These are phyloP conservation scores for Dolichoris vasculosae DNA, from an alignment of 1,140 invertebrate genomes.

Conservation along the genomic window DNA sequence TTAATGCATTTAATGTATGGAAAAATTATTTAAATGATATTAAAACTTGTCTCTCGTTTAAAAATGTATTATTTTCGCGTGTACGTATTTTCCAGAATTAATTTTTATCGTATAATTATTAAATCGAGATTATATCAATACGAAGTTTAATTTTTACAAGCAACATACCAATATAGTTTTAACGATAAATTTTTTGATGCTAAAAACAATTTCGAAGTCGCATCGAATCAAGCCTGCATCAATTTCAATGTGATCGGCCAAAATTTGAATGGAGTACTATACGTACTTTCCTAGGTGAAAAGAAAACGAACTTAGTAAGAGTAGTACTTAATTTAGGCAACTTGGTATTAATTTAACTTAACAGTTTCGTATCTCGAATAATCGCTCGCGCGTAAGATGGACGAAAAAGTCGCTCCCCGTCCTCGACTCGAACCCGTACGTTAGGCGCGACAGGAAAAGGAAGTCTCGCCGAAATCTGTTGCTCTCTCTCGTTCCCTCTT, in stretches of 20 bases:
- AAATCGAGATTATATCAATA: background rate
- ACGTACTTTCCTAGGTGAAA: too few species aligned
- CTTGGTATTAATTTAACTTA: too few species aligned
- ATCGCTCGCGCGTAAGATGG: background rate
- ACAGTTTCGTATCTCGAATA: background rate
- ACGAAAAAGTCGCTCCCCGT: background rate
- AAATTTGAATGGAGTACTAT: too few species aligned
- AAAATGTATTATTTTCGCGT: background rate
- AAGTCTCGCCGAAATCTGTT: conserved; percentile 31
- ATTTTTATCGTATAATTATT: background rate
- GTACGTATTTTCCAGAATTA: background rate
- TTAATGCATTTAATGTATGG: background rate
- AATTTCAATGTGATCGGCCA: too few species aligned
- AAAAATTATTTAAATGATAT: background rate
- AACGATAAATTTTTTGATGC: too few species aligned
- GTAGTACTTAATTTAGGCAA: too few species aligned
- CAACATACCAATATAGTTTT: too few species aligned
- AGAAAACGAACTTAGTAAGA: too few species aligned
- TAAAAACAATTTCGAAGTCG: too few species aligned
- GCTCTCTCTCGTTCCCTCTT: background rate
- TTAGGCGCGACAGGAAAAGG: conserved; percentile 29
- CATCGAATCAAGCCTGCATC: too few species aligned
- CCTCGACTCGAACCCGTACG: background rate
- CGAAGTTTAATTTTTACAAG: too few species aligned
- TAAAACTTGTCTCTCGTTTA: background rate